Conservation (phyloP, 2,888 invertebrate species). For the Mycogona germanica region DNA sequence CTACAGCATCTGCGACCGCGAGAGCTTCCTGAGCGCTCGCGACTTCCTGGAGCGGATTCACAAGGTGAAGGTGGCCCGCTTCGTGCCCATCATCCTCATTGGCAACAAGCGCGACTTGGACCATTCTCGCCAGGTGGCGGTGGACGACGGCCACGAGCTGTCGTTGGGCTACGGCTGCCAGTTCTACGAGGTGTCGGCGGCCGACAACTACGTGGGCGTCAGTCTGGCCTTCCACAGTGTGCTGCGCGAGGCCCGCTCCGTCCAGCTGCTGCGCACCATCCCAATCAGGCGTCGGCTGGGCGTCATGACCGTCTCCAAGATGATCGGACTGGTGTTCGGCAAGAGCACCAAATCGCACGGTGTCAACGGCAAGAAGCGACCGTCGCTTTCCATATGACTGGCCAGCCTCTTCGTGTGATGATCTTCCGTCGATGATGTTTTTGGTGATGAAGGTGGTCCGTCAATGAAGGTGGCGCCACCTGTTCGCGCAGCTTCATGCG, state of each 20-base stretch:
- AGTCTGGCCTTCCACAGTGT: constrained; percentile 59
- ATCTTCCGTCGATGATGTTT: no score
- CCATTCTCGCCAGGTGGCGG: constrained; percentile 63
- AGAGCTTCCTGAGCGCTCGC: constrained; percentile 60
- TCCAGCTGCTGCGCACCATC: constrained; percentile 52
- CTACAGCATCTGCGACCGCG: constrained; percentile 63
- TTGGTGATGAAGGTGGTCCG: no score
- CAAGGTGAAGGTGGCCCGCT: constrained; percentile 57
- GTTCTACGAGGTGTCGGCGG: constrained; percentile 69
- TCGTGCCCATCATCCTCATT: constrained; percentile 59
- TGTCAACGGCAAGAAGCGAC: constrained; percentile 5
- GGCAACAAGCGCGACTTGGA: constrained; percentile 72
- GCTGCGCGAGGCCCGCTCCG: constrained; percentile 59
- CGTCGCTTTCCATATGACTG: constrained; percentile 11
- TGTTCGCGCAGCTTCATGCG: no score
- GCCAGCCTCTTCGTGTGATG: no score
- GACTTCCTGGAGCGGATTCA: constrained; percentile 56
- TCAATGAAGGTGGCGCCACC: no score
- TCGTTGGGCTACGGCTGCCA: constrained; percentile 46
- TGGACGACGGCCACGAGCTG: constrained; percentile 65
- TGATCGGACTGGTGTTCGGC: constrained; percentile 61
- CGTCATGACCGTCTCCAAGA: constrained; percentile 39
- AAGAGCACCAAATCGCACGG: constrained; percentile 24
- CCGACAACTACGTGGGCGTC: constrained; percentile 59
- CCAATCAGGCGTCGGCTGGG: constrained; percentile 45